These are phyloP conservation scores for Pygathrix nemaeus DNA, from an alignment of 2,113 vertebrate species.

Conservation along the genomic window DNA sequence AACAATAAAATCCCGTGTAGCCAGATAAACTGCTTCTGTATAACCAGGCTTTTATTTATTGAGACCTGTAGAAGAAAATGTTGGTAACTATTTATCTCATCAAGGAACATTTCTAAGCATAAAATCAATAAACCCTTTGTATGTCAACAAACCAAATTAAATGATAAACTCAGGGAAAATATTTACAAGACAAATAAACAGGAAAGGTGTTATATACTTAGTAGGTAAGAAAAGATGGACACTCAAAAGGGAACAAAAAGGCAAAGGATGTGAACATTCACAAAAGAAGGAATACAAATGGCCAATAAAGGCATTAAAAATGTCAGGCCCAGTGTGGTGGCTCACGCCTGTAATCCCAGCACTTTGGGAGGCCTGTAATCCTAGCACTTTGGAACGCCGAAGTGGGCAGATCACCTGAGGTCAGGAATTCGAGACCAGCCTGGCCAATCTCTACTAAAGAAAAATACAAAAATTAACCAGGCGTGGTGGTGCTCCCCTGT, in stretches of 20 bases:
- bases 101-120: conserved; percentile 32
- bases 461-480: too few relatives aligned
- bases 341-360: too few relatives aligned
- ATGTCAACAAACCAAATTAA: conserved; percentile 3
- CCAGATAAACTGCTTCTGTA: background rate
- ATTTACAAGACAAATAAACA: conserved; percentile 39
- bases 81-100: background rate
- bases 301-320: background rate
- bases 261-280: background rate
- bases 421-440: too few relatives aligned
- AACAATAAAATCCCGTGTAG: background rate
- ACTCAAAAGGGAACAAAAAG: background rate
- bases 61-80: conserved; percentile 8
- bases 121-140: conserved; percentile 16
- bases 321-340: too few relatives aligned
- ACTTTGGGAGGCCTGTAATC: too few relatives aligned
- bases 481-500: too few relatives aligned
- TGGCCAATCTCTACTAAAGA: too few relatives aligned
- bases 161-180: conserved; percentile 2
- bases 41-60: background rate
- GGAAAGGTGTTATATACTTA: background rate
- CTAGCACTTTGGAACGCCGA: too few relatives aligned
- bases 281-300: background rate
- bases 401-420: too few relatives aligned
- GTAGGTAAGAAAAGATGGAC: background rate